A percentile compares a stretch with the other conserved stretches of the same genome.
These are phyloP conservation scores for Molossus molossus DNA, from an alignment of 2,797 vertebrate genomes.

Conservation along the genomic window DNA sequence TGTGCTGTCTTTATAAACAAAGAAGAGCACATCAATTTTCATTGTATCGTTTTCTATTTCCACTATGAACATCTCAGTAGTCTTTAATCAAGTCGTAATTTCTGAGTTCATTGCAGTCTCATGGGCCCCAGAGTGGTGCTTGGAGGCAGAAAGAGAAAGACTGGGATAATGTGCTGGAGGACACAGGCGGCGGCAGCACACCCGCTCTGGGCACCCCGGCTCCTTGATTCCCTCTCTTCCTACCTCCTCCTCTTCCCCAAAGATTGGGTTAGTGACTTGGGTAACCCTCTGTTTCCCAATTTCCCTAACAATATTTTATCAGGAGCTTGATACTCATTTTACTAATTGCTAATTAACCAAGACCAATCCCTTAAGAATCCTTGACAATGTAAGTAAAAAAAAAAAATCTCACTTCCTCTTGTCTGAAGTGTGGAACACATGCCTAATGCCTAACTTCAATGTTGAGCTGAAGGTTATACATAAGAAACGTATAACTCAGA, in stretches of 20 bases:
- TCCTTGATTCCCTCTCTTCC: constrained; percentile 64
- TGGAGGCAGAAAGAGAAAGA: not conserved
- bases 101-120: constrained; percentile 72
- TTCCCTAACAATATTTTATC: constrained; percentile 84
- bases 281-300: constrained; percentile 82
- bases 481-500: constrained; percentile 84
- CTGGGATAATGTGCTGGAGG: constrained; percentile 58
- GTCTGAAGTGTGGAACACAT: constrained; percentile 56
- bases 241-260: constrained; percentile 65
- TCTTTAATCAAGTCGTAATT: constrained; percentile 79
- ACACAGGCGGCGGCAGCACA: not conserved
- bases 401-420: constrained; percentile 65
- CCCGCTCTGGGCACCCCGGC: not conserved
- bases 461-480: constrained; percentile 85
- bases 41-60: constrained; percentile 72
- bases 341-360: constrained; percentile 85
- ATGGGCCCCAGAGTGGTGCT: constrained; percentile 47
- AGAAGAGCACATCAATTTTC: constrained; percentile 54
- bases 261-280: constrained; percentile 76
- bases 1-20: constrained; percentile 56
- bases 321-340: constrained; percentile 81
- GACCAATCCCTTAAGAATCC: constrained; percentile 80
- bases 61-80: constrained; percentile 71
- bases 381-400: constrained; percentile 80
- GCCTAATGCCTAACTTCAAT: constrained; percentile 75